These are phyloP conservation scores for Diceros bicornis DNA, from an alignment of 2,797 vertebrate species.

Conservation along the genomic window DNA sequence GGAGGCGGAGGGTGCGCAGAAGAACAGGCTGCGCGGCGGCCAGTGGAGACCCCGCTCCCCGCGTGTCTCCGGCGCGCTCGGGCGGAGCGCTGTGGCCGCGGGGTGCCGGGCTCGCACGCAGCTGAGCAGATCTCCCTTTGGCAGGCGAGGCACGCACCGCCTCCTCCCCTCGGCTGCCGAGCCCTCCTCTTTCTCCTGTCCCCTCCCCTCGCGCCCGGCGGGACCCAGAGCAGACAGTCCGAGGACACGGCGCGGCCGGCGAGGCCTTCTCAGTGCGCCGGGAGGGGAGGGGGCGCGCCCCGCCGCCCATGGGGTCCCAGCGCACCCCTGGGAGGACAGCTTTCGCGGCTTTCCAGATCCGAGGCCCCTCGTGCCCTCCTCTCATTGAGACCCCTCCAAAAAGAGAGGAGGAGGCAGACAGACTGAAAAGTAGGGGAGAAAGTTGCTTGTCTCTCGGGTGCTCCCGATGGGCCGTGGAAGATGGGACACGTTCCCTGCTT, in stretches of 20 bases:
- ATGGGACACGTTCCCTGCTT: background rate
- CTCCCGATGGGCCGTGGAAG: background rate
- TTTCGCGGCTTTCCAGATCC: conserved; percentile 77
- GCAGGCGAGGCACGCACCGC: conserved; percentile 79
- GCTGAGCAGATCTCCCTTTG: conserved; percentile 62
- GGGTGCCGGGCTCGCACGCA: conserved; percentile 29
- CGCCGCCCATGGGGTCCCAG: conserved; percentile 36
- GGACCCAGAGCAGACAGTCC: conserved; percentile 73
- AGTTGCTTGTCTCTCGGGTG: background rate
- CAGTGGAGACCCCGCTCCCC: background rate
- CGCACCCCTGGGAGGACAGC: conserved; percentile 85
- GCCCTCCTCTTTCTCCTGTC: conserved; percentile 67
- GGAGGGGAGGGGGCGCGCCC: conserved; percentile 61
- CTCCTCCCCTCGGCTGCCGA: conserved; percentile 68
- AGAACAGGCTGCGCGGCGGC: background rate
- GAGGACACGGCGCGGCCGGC: conserved; percentile 41
- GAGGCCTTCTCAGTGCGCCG: conserved; percentile 84
- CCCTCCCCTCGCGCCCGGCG: conserved; percentile 81
- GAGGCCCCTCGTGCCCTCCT: too few relatives aligned
- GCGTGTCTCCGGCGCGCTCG: background rate
- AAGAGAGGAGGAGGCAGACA: background rate
- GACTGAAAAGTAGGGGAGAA: background rate
- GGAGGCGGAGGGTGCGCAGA: background rate
- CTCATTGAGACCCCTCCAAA: rapidly evolving
- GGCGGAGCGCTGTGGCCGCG: conserved; percentile 73